phyloP scores from a whole-genome alignment of 2,797 vertebrate genomes.

The Orientallactaga sibirica region DNA sequence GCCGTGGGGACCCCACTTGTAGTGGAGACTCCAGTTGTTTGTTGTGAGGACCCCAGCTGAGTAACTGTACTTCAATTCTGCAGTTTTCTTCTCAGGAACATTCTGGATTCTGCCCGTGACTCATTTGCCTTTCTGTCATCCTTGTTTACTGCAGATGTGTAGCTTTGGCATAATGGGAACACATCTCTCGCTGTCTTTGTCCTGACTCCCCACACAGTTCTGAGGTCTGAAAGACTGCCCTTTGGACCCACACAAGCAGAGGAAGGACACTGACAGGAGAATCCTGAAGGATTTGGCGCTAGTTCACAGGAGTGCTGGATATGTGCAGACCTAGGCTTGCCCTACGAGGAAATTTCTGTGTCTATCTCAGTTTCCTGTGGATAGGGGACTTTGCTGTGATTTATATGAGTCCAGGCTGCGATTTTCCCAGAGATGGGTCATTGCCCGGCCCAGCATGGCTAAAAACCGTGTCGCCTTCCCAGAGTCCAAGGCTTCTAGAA shows the following conservation, averaged over 20 bases:
- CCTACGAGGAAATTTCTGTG: constrained; percentile 18
- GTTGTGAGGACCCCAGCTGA: not conserved
- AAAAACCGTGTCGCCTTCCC: not conserved
- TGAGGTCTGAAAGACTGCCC: constrained; percentile 22
- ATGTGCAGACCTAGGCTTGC: not conserved
- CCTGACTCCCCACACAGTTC: not conserved
- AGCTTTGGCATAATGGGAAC: constrained; percentile 9
- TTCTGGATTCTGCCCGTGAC: not conserved
- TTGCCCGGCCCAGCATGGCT: not conserved
- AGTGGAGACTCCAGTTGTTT: not conserved
- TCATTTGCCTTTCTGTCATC: constrained; percentile 3
- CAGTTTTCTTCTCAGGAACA: not conserved
- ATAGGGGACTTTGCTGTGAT: not conserved
- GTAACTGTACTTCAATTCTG: not conserved
- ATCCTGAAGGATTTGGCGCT: not conserved
- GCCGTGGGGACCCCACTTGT: not conserved
- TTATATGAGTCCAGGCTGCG: constrained; percentile 22
- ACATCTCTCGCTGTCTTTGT: not conserved
- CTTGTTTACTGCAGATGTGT: not conserved
- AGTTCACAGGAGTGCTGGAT: not conserved
- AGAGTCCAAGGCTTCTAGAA: constrained; percentile 17
- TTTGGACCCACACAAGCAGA: not conserved
- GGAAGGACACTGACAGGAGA: not conserved
- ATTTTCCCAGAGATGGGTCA: not conserved
- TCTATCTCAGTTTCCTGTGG: constrained; percentile 16